phyloP scores from a whole-genome alignment of 2,797 vertebrate species.

The Macropodus opercularis region DNA sequence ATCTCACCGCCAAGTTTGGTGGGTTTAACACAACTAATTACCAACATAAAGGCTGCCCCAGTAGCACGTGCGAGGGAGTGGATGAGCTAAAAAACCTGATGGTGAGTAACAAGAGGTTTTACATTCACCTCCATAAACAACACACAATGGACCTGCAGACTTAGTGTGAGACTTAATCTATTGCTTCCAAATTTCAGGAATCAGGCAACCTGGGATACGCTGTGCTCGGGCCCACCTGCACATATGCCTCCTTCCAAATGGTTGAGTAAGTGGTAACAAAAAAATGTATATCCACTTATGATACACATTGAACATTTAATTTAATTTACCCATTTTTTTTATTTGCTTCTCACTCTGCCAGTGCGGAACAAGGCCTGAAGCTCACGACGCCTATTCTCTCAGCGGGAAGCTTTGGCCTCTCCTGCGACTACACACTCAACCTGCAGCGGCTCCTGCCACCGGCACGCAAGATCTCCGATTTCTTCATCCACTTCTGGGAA shows the following conservation, averaged over 20 bases:
- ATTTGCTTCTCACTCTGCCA: constrained; percentile 37
- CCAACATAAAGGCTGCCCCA: constrained; percentile 81
- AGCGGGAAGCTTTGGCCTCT: constrained; percentile 90
- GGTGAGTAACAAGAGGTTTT: constrained; percentile 77
- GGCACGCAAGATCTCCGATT: constrained; percentile 87
- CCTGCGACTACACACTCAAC: constrained; percentile 88
- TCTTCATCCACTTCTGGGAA: constrained; percentile 88
- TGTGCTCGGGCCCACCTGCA: constrained; percentile 91
- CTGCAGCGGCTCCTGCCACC: constrained; percentile 90
- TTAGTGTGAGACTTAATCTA: not conserved
- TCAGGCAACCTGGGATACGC: constrained; percentile 80
- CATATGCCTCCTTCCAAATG: constrained; percentile 87
- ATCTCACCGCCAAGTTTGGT: constrained; percentile 77
- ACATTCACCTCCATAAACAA: not conserved
- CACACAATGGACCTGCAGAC: not conserved
- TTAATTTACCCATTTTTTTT: too few relatives aligned
- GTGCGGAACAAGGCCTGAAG: constrained; percentile 78
- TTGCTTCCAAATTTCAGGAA: constrained; percentile 49
- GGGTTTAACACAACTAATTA: constrained; percentile 79
- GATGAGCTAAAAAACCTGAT: constrained; percentile 81
- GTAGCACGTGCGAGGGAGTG: constrained; percentile 88
- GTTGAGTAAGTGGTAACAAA: constrained; percentile 73
- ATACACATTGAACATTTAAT: too few relatives aligned
- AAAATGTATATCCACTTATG: not conserved
- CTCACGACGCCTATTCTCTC: constrained; percentile 88